Percentiles rank a stretch among this genome's conserved stretches.
Evolutionary conservation across 2,113 vertebrate genomes (phyloP).

Genomic region (Dolichallabes microphthalmus): DNA sequence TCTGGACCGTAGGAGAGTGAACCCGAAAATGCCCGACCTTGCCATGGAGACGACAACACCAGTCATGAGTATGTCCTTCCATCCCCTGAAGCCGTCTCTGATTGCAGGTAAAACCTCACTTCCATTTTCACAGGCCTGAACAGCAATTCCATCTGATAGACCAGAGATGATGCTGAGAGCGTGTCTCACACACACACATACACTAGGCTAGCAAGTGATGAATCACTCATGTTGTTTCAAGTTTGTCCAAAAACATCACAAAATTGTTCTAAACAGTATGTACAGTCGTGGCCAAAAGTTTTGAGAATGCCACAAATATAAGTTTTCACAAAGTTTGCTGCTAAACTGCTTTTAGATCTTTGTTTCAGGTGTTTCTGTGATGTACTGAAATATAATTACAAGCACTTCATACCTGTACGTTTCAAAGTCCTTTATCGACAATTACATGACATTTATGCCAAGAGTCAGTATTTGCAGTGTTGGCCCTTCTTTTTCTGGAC

Average conservation of each 20-base stretch:
- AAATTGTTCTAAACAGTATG: neutral
- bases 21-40: constrained; percentile 71
- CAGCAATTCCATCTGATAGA: neutral
- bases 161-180: neutral
- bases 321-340: too few relatives aligned
- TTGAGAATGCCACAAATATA: too few relatives aligned
- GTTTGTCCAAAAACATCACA: neutral
- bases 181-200: neutral
- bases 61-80: constrained; percentile 83
- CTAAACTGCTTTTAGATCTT: too few relatives aligned
- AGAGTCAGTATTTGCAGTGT: too few relatives aligned
- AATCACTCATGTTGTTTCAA: neutral
- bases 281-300: too few relatives aligned
- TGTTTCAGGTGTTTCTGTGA: too few relatives aligned
- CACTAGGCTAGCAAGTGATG: neutral
- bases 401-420: too few relatives aligned
- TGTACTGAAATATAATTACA: too few relatives aligned
- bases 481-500: too few relatives aligned
- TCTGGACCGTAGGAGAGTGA: constrained; percentile 79
- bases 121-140: neutral
- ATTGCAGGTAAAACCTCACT: constrained; percentile 70
- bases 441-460: too few relatives aligned
- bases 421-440: too few relatives aligned
- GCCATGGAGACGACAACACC: constrained; percentile 79
- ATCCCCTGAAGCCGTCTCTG: constrained; percentile 80